Evolutionary conservation across 1,140 invertebrate genomes (phyloP), one percentile per base, ranked within the genome.

Genomic region (Delia radicum): DNA sequence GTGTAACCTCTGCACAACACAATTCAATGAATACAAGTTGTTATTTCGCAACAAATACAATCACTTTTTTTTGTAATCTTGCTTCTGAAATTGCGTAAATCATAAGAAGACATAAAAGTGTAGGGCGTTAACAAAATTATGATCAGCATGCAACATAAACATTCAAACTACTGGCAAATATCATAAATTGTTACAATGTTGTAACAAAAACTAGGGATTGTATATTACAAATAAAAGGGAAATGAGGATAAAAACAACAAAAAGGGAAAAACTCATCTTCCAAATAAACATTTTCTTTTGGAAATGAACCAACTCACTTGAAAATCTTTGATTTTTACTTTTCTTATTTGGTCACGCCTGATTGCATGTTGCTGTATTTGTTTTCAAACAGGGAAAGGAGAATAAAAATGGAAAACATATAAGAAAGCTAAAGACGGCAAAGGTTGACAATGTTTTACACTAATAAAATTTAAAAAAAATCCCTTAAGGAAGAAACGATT

Each of bases 51-150:
- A 13, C 27, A 29, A n/a, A 67, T 21, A 67, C 62, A 28, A 65
- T 28, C 62, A 65, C 62, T 65, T 3, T 37, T 5, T 42, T 15
- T 42, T 42, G 37, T 10, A 12, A 2, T 33, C 0, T 33, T 1
- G 1, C 33, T 4, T 4, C 1, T 27, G 61, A 65, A 65, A 65
- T 69, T 69, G 65, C 65, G 65, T 69, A 69, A 69, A 69, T 69
- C 65, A 69, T 69, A 69, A 29, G 31, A 18, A 33, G 65, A 69
- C 65, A 69, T 69, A 69, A 69, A 69, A 69, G 29, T 33, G 65
- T 33, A 18, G 65, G 65, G 65, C 65, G 65, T 31, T 33, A 33
- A 69, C 65, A 7, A 24, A 33, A 26, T 69, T 69, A 69, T 69
- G 65, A 33, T 18, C 65, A 21, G 29, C 65, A 24, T 69, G 65